These are phyloP conservation scores for Lysandra bellargus DNA, from an alignment of 2,888 invertebrate genomes.

Conservation along the genomic window DNA sequence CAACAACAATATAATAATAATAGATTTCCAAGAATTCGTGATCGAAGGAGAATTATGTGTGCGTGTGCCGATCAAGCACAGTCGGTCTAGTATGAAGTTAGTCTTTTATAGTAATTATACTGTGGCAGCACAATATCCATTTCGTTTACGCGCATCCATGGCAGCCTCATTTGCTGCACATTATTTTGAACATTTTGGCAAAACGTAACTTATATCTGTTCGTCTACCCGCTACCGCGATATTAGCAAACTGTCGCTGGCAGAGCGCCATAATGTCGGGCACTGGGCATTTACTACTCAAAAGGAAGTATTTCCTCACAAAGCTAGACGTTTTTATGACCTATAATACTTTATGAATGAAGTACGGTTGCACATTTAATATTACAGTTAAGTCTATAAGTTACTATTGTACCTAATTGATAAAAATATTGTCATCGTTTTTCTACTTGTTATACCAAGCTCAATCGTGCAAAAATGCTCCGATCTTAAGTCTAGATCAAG, in stretches of 20 bases:
- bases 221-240: constrained; percentile 49
- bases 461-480: too few species aligned
- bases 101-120: too few species aligned
- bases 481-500: too few species aligned
- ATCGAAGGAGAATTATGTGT: too few species aligned
- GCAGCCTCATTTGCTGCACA: constrained; percentile 37
- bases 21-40: too few species aligned
- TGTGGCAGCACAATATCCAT: not conserved
- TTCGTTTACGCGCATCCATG: constrained; percentile 47
- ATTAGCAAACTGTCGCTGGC: constrained; percentile 66
- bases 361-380: constrained; percentile 30
- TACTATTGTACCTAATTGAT: not conserved
- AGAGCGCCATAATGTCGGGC: constrained; percentile 64
- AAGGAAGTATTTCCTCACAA: constrained; percentile 61
- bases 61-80: too few species aligned
- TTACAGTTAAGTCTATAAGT: not conserved
- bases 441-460: not conserved
- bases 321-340: constrained; percentile 63
- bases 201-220: constrained; percentile 64
- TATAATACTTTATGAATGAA: constrained; percentile 44
- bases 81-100: too few species aligned
- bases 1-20: too few species aligned
- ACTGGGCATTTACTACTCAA: constrained; percentile 52
- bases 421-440: not conserved
- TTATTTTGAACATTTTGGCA: constrained; percentile 58